Conservation (phyloP, 2,888 invertebrate genomes). For the Lochmaea capreae region DNA sequence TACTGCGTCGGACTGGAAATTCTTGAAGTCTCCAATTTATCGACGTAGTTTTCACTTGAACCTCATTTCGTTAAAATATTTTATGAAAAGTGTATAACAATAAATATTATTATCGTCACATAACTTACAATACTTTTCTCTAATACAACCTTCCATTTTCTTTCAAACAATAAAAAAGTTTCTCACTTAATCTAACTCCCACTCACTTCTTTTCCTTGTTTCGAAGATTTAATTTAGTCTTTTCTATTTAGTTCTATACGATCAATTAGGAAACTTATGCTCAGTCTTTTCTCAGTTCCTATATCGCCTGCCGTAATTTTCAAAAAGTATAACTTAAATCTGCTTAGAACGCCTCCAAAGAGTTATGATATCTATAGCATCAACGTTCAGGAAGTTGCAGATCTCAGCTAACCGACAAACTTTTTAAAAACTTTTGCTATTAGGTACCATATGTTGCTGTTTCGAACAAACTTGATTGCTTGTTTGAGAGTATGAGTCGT, state of each 20-base stretch:
- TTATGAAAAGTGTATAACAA: background rate
- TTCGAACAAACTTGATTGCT: constrained; percentile 1
- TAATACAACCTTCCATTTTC: constrained; percentile 11
- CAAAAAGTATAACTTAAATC: constrained; percentile 25
- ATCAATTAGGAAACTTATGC: constrained; percentile 36
- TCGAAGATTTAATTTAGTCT: constrained; percentile 23
- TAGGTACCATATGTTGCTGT: constrained; percentile 13
- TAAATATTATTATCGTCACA: background rate
- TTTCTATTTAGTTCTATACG: constrained; percentile 20
- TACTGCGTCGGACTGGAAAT: constrained; percentile 19
- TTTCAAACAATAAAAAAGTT: constrained; percentile 19
- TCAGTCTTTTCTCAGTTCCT: constrained; percentile 20
- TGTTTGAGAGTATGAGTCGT: background rate
- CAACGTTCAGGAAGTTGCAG: constrained; percentile 12
- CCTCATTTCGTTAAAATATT: too few relatives aligned
- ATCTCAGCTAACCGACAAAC: constrained; percentile 15
- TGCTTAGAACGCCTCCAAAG: constrained; percentile 8
- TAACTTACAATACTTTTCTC: background rate
- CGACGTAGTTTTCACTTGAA: too few relatives aligned
- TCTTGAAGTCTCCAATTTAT: constrained; percentile 8
- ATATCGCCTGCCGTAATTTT: constrained; percentile 27
- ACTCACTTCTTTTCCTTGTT: constrained; percentile 23
- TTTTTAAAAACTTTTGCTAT: constrained; percentile 31
- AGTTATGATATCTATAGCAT: constrained; percentile 29
- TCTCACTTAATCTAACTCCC: constrained; percentile 25